Base-by-base conservation (phyloP, 2,888 invertebrate species). In the Dicyrtoma fusca region DNA sequence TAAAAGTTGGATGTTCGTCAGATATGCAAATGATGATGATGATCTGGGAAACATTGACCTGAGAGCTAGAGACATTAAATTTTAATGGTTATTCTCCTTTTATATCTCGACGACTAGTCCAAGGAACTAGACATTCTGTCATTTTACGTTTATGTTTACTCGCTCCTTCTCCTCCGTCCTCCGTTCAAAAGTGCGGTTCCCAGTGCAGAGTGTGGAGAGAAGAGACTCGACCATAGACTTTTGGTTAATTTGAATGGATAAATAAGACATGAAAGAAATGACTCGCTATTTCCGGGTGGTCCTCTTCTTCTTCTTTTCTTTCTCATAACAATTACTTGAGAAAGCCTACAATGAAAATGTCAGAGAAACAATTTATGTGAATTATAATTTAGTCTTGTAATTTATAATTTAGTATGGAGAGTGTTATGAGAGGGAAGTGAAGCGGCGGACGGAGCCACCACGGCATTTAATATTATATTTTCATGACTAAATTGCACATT, bases 311-410 rank as follows among this genome's bases (percentile, higher is more conserved):
- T 49, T 14, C n/a, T n/a, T 57, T 14, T 57, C 25, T 59, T 42
- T 59, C 61, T 44, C 44, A 25, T 45, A 66, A 47, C 45, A 63
- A 63, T 63, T 63, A 63, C 63, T 19, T 23, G 21, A 23, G 63
- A 63, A 63, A 66, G 51, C 66, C 53, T 34, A 51, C 66, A 66
- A 66, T 66, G 66, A 66, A 66, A 66, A 66, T 66, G 66, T 66
- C 66, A 66, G 66, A 55, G 34, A 49, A 34, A 55, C 66, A 66
- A 66, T 66, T 66, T 66, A 53, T 66, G 66, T 49, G 53, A 66
- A 66, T 53, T 26, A 53, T 53, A 64, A 49, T 64, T 64, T 49
- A 53, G n/a, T 1, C 49, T 49, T 19, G 19, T 63, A 42, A 63
- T 63, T 45, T 19, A 63, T 21, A 45, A 42, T 63, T 63, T 63